Evolutionary conservation across 2,113 vertebrate species (phyloP).

Genomic region (Saguinus midas): DNA sequence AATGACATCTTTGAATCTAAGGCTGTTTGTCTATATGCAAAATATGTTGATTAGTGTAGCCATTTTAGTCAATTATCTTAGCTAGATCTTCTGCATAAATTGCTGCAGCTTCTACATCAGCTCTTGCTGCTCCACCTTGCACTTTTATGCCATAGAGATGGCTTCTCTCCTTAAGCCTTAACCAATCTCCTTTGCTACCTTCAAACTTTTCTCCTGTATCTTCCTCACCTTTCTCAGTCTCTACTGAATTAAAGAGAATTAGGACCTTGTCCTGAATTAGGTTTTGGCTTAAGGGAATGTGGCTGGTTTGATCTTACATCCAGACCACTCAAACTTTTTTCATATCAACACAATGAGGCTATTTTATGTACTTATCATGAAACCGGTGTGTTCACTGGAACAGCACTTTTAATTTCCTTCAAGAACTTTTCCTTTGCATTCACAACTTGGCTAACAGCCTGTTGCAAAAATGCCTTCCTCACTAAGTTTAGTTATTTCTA

Average conservation of each 20-base stretch:
- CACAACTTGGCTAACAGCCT: neutral
- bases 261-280: neutral
- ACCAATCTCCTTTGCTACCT: neutral
- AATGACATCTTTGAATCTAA: neutral
- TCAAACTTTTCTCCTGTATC: neutral
- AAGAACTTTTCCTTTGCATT: neutral
- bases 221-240: neutral
- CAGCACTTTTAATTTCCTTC: neutral
- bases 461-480: neutral
- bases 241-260: neutral
- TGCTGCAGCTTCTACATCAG: neutral
- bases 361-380: neutral
- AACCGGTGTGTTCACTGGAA: neutral
- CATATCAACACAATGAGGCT: neutral
- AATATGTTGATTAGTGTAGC: neutral
- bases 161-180: neutral
- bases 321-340: neutral
- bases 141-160: neutral
- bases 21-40: neutral
- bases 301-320: neutral
- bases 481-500: neutral
- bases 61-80: neutral
- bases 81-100: neutral
- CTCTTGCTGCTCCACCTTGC: neutral
- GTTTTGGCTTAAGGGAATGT: neutral